Evolutionary conservation across 1,140 invertebrate genomes (phyloP), one percentile per base, ranked within the genome.

Genomic region (Heliconius hermathena): DNA sequence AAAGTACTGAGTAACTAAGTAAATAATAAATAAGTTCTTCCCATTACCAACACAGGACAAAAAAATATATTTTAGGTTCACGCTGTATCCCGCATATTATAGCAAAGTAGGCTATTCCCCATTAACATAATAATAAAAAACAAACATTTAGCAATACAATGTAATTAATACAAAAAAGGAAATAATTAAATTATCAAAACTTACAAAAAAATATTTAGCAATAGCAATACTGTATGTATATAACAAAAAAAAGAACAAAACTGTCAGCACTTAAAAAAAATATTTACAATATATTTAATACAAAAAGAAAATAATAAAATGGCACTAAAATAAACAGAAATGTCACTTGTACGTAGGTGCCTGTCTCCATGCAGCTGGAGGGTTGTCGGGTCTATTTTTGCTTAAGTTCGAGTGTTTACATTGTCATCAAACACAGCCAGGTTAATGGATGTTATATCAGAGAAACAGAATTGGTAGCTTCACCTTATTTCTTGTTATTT

Each of bases 361-460:
- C 60, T 41, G 74, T 75, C 36, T 38, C 33, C 9, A 13, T 13
- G 18, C 22, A 18, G 20, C 38, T 75, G 5, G 38, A 41, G 54
- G 49, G 54, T 26, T n/a, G 22, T 57, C 54, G 33, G 26, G n/a
- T 75, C 36, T 75, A 75, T 29, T 75, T 57, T 5, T 41, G 52
- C 18, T 22, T 54, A 41, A 66, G 26, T 66, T 60, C 29, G 54
- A 66, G 29, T 75, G 54, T 66, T 66, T 75, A 75, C 54, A 75
- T 75, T 38, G 74, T 66, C 66, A 41, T 11, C 33, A 66, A 18
- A 74, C 52, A 54, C 49, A 3, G 29, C 16, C 11, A 36, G 57
- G 36, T 22, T 75, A 75, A 75, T 75, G 20, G 52, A 66, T 66
- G 60, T 66, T 66, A 66, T 29, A 60, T 60, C 57, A 60, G 60